Conservation (phyloP, 2,888 invertebrate genomes). For the Orchestes rusci region DNA sequence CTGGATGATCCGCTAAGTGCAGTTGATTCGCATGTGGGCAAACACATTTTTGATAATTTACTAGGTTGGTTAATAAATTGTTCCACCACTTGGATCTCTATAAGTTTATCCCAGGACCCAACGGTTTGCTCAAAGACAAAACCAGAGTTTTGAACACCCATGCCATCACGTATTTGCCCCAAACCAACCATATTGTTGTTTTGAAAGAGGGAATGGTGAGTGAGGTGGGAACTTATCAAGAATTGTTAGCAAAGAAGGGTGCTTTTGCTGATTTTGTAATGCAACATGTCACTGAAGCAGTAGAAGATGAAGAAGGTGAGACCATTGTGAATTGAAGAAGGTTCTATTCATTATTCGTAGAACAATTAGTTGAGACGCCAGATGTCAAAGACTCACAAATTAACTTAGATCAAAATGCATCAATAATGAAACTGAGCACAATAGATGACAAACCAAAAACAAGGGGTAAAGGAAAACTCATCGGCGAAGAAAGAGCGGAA, state of each 20-base stretch:
- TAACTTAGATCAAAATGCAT: constrained; percentile 11
- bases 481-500: constrained; percentile 47
- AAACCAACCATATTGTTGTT: constrained; percentile 48
- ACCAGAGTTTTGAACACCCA: constrained; percentile 51
- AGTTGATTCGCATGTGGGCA: constrained; percentile 94
- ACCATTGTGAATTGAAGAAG: too few relatives aligned
- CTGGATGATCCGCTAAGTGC: constrained; percentile 94
- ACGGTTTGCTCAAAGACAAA: constrained; percentile 43
- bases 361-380: constrained; percentile 58
- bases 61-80: too few relatives aligned
- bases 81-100: neutral
- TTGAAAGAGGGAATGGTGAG: constrained; percentile 47
- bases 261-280: constrained; percentile 38
- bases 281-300: constrained; percentile 29
- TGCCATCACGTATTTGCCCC: constrained; percentile 50
- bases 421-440: constrained; percentile 32
- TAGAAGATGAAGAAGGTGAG: constrained; percentile 43
- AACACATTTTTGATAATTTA: constrained; percentile 39
- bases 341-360: too few relatives aligned
- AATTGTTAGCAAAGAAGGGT: constrained; percentile 42
- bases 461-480: constrained; percentile 37
- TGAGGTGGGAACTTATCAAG: constrained; percentile 46
- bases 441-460: constrained; percentile 8
- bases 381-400: constrained; percentile 44
- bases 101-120: constrained; percentile 36